These are phyloP conservation scores for Hemicordylus capensis DNA, from an alignment of 2,113 vertebrate genomes.

Conservation along the genomic window DNA sequence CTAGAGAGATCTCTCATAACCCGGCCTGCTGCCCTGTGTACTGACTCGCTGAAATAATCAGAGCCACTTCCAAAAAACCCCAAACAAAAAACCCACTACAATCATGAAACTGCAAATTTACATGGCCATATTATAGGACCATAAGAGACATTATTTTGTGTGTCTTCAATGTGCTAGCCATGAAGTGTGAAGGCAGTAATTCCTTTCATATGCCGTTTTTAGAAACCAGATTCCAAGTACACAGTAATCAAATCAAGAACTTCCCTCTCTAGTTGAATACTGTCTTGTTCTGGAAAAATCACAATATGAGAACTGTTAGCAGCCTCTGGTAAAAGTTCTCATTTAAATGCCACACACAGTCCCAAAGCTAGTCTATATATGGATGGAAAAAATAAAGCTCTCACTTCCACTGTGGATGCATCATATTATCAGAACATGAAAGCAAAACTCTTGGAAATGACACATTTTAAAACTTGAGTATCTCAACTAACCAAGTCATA, in stretches of 20 bases:
- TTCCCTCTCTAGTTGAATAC: background rate
- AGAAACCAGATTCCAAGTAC: background rate
- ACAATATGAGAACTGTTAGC: background rate
- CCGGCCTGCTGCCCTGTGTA: too few relatives aligned
- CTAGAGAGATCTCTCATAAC: background rate
- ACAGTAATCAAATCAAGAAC: background rate
- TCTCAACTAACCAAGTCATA: background rate
- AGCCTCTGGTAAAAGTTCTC: background rate
- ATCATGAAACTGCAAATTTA: background rate
- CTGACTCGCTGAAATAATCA: background rate
- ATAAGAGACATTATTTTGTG: background rate
- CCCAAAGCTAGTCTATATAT: too few relatives aligned
- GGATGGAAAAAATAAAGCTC: background rate
- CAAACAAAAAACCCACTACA: background rate
- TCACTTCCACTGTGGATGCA: constrained; percentile 11
- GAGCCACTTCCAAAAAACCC: background rate
- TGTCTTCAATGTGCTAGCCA: background rate
- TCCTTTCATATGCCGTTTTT: background rate
- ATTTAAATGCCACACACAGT: too few relatives aligned
- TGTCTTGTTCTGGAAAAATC: background rate
- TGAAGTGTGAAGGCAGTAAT: background rate
- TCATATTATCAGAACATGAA: constrained; percentile 28
- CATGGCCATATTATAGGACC: background rate
- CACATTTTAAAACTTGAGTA: background rate
- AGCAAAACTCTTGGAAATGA: constrained; percentile 13